Evolutionary conservation across 2,113 vertebrate genomes (phyloP).

Genomic region (Python bivittatus): DNA sequence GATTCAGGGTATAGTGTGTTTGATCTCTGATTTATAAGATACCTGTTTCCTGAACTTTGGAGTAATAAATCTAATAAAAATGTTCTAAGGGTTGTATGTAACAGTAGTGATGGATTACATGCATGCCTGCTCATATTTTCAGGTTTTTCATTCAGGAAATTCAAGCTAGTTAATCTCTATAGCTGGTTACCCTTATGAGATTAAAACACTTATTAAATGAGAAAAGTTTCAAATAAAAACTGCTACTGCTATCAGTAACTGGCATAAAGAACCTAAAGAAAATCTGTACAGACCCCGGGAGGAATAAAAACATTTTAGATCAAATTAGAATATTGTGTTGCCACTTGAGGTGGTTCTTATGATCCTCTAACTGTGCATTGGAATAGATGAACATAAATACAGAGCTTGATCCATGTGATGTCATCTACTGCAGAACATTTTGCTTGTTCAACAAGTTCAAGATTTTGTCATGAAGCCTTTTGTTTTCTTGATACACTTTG

Average conservation of each 20-base stretch:
- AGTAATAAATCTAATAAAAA: neutral
- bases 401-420: neutral
- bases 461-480: neutral
- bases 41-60: neutral
- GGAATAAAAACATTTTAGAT: neutral
- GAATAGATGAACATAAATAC: neutral
- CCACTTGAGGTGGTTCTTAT: neutral
- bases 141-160: neutral
- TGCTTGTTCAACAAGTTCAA: neutral
- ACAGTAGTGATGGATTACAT: neutral
- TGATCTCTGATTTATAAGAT: neutral
- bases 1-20: neutral
- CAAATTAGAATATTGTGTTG: neutral
- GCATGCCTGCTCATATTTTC: neutral
- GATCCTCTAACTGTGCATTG: neutral
- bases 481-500: neutral
- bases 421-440: neutral
- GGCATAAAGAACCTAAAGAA: neutral
- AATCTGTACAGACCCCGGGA: neutral
- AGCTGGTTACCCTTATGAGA: neutral
- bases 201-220: slow-evolving; percentile 6
- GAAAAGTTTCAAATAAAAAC: slow-evolving; percentile 4
- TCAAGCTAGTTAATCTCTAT: neutral
- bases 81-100: neutral
- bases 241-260: slow-evolving; percentile 5